Conservation (phyloP, 2,888 invertebrate species). For the Idaea aversata region DNA sequence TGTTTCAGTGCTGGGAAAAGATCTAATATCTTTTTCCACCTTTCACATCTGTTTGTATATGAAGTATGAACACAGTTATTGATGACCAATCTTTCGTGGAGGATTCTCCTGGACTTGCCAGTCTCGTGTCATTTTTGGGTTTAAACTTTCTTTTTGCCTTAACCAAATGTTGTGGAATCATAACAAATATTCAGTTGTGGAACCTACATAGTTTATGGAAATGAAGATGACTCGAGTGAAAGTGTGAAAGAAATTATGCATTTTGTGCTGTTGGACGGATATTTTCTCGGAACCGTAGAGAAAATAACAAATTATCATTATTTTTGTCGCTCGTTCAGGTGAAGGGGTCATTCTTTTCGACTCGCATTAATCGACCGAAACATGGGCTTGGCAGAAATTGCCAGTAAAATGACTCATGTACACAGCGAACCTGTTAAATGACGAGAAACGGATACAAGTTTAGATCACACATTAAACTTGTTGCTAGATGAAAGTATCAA, state of each 20-base stretch:
- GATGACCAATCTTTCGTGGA: no score
- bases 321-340: background rate
- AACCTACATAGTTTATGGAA: background rate
- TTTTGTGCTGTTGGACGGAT: background rate
- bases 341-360: background rate
- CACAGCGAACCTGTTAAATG: constrained; percentile 6
- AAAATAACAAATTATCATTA: background rate
- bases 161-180: background rate
- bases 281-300: background rate
- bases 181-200: constrained; percentile 8
- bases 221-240: background rate
- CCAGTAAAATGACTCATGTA: background rate
- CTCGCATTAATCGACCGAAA: background rate
- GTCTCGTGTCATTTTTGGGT: background rate
- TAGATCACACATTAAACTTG: constrained; percentile 28
- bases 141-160: background rate
- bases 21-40: no score
- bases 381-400: background rate
- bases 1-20: no score
- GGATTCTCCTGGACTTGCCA: background rate
- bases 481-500: constrained; percentile 28
- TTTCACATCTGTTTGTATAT: no score
- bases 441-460: constrained; percentile 24
- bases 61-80: no score
- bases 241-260: background rate